Evolutionary conservation across 2,797 vertebrate species (phyloP).

Genomic region (Micropoecilia bifurca): DNA sequence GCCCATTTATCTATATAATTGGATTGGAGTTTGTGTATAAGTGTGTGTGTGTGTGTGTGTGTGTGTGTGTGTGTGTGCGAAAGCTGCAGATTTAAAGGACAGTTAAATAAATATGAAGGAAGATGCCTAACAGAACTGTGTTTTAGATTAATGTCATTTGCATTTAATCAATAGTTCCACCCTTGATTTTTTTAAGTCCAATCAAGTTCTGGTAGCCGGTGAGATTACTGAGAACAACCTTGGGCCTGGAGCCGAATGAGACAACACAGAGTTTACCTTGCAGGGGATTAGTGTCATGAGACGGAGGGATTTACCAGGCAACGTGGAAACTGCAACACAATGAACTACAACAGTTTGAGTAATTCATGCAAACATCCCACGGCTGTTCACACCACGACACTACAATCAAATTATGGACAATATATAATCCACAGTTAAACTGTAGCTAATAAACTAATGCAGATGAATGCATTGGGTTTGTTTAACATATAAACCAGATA

Average conservation of each 20-base stretch:
- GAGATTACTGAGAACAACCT: constrained; percentile 80
- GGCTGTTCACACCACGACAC: constrained; percentile 78
- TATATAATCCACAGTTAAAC: constrained; percentile 78
- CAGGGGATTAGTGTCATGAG: constrained; percentile 77
- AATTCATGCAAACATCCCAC: constrained; percentile 79
- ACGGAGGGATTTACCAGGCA: constrained; percentile 72
- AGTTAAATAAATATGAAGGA: constrained; percentile 70
- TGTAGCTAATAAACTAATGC: constrained; percentile 31
- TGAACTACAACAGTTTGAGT: constrained; percentile 76
- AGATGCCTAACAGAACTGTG: constrained; percentile 72
- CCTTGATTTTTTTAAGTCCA: constrained; percentile 67
- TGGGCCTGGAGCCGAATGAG: constrained; percentile 69
- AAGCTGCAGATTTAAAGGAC: constrained; percentile 71
- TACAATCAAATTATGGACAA: constrained; percentile 80
- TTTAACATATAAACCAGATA: background rate
- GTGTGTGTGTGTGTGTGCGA: constrained; percentile 60
- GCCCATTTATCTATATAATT: constrained; percentile 88
- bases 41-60: constrained; percentile 62
- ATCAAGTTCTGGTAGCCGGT: constrained; percentile 78
- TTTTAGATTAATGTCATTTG: constrained; percentile 80
- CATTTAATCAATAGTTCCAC: constrained; percentile 81
- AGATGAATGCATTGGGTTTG: background rate
- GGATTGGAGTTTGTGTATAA: constrained; percentile 79
- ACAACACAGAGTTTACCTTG: constrained; percentile 71
- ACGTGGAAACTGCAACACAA: constrained; percentile 72